Base-by-base conservation (phyloP, 2,797 vertebrate species). In the Cirrhinus molitorella region DNA sequence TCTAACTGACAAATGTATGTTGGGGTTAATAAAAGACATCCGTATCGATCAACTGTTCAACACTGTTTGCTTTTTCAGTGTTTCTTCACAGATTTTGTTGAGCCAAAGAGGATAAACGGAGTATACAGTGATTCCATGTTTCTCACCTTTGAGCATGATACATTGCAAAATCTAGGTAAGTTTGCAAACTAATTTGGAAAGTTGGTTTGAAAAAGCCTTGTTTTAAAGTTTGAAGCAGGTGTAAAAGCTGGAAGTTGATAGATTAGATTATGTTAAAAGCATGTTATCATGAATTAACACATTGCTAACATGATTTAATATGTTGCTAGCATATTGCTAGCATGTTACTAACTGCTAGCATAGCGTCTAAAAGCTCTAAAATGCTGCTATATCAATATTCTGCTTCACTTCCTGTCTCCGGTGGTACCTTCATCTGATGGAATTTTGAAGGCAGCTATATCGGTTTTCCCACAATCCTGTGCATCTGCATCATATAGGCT, bases 1-100 rank as follows among this genome's bases (percentile, higher is more conserved):
- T 92, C 89, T 91, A 91, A 93, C 91, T 91, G 93, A 89, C 91
- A 86, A 59, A 79, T 84, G 89, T 85, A 85, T 83, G 91, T 93
- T 93, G 91, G 91, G 91, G 78, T 91, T 90, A 89, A 88, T 89
- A 89, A 89, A 83, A 85, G 75, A 85, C 83, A 85, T 83, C 78
- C 63, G 77, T 75, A 82, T 84, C 80, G 78, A 83, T 71, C 75
- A 31, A 57, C 34, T 86, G 28, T 80, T 51, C 47, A 31, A 75
- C 49, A 57, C n/a, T n/a, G 9, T 71, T 59, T 57, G 16, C 40
- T 55, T 40, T 28, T 80, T 47, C 28, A 61, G 19, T 49, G 21
- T 19, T 49, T 63, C 25, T 13, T 61, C 19, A 12, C 5, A 25
- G 57, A 65, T 34, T 66, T 21, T 34, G n/a, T 17, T 0, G 31